These are phyloP conservation scores for Cantharis lateralis DNA, from an alignment of 2,888 invertebrate genomes.

Conservation along the genomic window DNA sequence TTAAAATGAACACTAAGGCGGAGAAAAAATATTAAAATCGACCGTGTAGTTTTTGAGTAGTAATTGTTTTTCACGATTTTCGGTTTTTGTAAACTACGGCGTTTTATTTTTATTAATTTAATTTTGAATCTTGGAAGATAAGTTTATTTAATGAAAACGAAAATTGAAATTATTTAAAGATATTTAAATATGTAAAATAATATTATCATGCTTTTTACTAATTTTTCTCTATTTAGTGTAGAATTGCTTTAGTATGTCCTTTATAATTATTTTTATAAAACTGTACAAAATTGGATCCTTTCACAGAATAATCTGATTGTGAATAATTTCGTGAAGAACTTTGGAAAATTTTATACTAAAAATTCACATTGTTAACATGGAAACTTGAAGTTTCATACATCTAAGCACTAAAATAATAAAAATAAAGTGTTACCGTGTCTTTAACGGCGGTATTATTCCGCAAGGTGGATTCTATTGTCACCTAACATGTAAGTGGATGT, in stretches of 20 bases:
- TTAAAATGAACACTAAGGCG: too few species aligned
- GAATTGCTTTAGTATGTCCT: neutral
- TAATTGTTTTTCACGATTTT: too few species aligned
- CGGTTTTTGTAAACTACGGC: too few species aligned
- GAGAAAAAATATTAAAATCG: too few species aligned
- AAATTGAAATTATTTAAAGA: too few species aligned
- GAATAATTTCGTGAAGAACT: neutral
- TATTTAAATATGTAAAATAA: too few species aligned
- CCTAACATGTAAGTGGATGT: neutral
- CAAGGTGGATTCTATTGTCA: neutral
- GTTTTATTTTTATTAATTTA: too few species aligned
- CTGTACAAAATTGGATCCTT: neutral
- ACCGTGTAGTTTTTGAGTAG: too few species aligned
- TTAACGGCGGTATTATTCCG: neutral
- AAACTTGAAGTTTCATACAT: neutral
- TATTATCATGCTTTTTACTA: too few species aligned
- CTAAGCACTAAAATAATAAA: neutral
- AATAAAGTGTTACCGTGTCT: neutral
- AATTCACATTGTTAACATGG: neutral
- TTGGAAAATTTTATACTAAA: neutral
- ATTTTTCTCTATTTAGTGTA: too few species aligned
- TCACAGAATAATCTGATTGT: neutral
- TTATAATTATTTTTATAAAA: neutral
- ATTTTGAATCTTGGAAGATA: too few species aligned
- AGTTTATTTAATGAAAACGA: too few species aligned